Base-by-base conservation (phyloP, 1,140 invertebrate species). In the Muscidifurax raptorellus region DNA sequence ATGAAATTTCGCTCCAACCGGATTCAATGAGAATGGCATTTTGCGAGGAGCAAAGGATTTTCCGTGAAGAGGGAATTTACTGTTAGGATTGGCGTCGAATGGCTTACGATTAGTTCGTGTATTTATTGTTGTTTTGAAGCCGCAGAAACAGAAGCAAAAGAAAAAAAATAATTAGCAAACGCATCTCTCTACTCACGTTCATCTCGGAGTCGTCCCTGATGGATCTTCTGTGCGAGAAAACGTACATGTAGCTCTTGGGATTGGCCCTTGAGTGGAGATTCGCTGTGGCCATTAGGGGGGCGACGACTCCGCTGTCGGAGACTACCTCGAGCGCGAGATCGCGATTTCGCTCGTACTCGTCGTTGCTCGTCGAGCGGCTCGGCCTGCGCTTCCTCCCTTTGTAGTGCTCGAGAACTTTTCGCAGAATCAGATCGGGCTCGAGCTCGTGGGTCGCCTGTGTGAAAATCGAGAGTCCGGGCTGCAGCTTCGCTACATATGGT, bases 321-420 rank as follows among this genome's bases (percentile, higher is more conserved):
- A 99, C 93, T 52, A 98, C 95, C 87, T 97, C 96, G 72, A 99
- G 93, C 0, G 98, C 95, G 52, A 96, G 95, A 90, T 99, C 97
- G 32, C 98, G 94, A 90, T 94, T 89, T 89, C 91, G 89, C 88
- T 86, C 88, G 0, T 85, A 86, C 79, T 91, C 91, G 9, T 90
- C 89, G 71, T 87, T 81, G 32, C 86, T 91, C 44, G 86, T 86
- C 28, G 82, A 85, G 9, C 86, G 88, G 66, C 84, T 89, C 36
- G 89, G 88, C 13, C 92, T 87, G 25, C 85, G 86, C 27, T 83
- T 86, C 28, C 86, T 88, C 40, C 87, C 90, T 22, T 92, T 88
- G 87, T 93, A 91, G 88, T 96, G 95, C 80, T 95, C 94, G 77
- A 95, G 92, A 80, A 95, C 94, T 84, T 94, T 94, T 88, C 94